phyloP scores from a whole-genome alignment of 2,888 invertebrate species.

The Sialis fuliginosa region DNA sequence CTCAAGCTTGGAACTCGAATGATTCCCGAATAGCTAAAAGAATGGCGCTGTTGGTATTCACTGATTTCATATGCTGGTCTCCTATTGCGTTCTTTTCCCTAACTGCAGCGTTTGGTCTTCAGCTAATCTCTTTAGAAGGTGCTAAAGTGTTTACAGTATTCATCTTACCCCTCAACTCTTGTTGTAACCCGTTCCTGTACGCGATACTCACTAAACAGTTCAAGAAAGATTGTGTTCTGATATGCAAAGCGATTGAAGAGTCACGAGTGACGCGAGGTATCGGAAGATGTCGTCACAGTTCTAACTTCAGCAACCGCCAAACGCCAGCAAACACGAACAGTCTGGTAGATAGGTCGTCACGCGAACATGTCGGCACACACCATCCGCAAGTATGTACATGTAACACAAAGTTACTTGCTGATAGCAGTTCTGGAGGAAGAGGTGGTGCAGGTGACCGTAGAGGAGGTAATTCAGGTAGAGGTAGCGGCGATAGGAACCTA shows the following conservation, averaged over 20 bases:
- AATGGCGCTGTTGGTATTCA: slow-evolving; percentile 92
- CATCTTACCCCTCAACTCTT: slow-evolving; percentile 87
- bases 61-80: slow-evolving; percentile 95
- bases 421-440: slow-evolving; percentile 25
- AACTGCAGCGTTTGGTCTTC: slow-evolving; percentile 82
- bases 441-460: slow-evolving; percentile 15
- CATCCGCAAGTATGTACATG: slow-evolving; percentile 35
- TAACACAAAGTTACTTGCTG: slow-evolving; percentile 33
- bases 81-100: slow-evolving; percentile 92
- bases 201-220: slow-evolving; percentile 96
- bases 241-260: slow-evolving; percentile 92
- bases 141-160: slow-evolving; percentile 95
- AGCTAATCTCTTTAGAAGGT: slow-evolving; percentile 81
- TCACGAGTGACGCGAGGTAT: slow-evolving; percentile 77
- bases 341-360: slow-evolving; percentile 59
- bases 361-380: slow-evolving; percentile 38
- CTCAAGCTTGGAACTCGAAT: slow-evolving; percentile 94
- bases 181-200: slow-evolving; percentile 95
- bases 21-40: slow-evolving; percentile 91
- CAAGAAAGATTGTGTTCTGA: slow-evolving; percentile 90
- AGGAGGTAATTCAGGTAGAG: slow-evolving; percentile 16
- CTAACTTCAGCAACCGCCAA: slow-evolving; percentile 74
- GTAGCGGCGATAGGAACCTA: slow-evolving; percentile 14
- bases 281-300: slow-evolving; percentile 69
- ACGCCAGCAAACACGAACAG: slow-evolving; percentile 78